These are phyloP conservation scores for Halcyon chelicuti DNA, from an alignment of 2,797 vertebrate species.

Conservation along the genomic window DNA sequence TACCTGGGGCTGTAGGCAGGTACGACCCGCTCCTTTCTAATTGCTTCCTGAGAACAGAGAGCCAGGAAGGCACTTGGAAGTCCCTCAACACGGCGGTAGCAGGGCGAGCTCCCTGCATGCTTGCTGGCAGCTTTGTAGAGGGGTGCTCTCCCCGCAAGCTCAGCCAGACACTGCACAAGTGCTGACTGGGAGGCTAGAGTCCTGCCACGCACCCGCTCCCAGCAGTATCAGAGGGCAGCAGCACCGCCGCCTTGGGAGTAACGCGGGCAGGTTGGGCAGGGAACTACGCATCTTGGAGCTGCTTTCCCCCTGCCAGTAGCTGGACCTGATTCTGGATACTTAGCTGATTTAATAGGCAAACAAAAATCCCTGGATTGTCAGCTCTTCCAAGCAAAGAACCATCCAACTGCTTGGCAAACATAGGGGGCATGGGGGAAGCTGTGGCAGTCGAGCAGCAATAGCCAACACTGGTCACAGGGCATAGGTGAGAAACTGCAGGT, in stretches of 20 bases:
- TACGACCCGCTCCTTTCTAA: not conserved
- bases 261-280: not conserved
- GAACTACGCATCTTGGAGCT: conserved; percentile 29
- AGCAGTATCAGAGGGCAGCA: not conserved
- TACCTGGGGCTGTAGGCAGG: not conserved
- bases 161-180: rapidly evolving
- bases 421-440: rapidly evolving
- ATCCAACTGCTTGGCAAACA: not conserved
- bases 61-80: rapidly evolving
- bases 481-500: not conserved
- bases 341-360: conserved; percentile 47
- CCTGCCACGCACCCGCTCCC: not conserved
- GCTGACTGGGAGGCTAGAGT: rapidly evolving
- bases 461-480: not conserved
- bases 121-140: not conserved
- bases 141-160: rapidly evolving
- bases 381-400: not conserved
- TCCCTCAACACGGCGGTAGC: rapidly evolving
- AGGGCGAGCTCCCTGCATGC: rapidly evolving
- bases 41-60: rapidly evolving
- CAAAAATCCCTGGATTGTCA: conserved; percentile 36
- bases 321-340: conserved; percentile 41
- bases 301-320: not conserved
- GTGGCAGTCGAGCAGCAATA: not conserved
- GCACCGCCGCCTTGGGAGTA: not conserved